These are phyloP conservation scores for Dicrurus megarhynchus DNA, from an alignment of 2,113 vertebrate species.

Conservation along the genomic window DNA sequence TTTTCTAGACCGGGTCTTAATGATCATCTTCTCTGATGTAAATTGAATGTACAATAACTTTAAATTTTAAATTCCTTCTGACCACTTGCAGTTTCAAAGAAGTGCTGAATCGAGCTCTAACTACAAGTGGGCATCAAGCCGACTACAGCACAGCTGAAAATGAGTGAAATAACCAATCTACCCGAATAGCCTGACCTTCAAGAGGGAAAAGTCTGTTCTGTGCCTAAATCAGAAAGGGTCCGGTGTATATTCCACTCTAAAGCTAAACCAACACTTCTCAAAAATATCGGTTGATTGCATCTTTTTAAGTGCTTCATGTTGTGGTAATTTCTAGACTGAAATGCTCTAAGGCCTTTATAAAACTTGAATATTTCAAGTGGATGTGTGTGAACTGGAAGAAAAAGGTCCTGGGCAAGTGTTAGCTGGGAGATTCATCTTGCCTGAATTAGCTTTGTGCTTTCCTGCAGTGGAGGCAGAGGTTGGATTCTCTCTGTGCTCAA, in stretches of 20 bases:
- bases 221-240: background rate
- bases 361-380: background rate
- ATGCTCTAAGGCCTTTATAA: background rate
- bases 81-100: background rate
- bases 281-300: background rate
- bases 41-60: background rate
- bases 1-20: background rate
- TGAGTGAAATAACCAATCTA: background rate
- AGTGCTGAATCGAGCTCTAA: background rate
- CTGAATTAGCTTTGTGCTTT: background rate
- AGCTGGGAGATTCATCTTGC: background rate
- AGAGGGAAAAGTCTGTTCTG: background rate
- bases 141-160: background rate
- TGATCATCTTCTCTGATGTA: background rate
- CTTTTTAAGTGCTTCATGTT: background rate
- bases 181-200: background rate
- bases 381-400: background rate
- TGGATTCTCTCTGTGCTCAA: background rate
- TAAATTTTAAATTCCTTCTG: background rate
- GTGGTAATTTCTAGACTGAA: background rate
- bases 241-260: background rate
- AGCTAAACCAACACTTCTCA: background rate
- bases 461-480: background rate
- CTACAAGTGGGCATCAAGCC: background rate
- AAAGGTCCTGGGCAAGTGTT: rapidly evolving